Evolutionary conservation across 2,797 vertebrate species (phyloP), one percentile per base, ranked within the genome.

Genomic region (Oceanodroma leucorhoa): DNA sequence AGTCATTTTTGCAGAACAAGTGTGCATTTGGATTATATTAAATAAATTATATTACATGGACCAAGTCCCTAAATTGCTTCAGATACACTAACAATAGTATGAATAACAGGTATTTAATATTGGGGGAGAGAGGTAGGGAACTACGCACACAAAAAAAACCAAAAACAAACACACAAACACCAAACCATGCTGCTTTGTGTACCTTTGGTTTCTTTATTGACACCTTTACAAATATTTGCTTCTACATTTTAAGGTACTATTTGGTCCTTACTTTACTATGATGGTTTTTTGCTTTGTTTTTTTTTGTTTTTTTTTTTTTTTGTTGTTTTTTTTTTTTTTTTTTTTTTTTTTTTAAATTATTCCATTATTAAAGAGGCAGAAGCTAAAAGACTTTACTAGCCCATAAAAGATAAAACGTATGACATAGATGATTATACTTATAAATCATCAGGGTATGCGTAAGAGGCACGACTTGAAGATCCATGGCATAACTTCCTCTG

Each of bases 41-140:
- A 30, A 54, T 45, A 14, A 67, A 32, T 29, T 27, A 3, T 2
- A 48, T 51, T 36, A n/a, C 26, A 34, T 4, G 5, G 10, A 80
- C 19, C 3, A 71, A 41, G 9, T 38, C 1, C 26, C 11, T 62
- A 46, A 40, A 78, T 51, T 81, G 34, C 17, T 40, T 70, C 27
- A 88, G n/a, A 65, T 23, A 60, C 6, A 43, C 9, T 10, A 72
- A 66, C 19, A 10, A 27, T 2, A 71, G 5, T 16, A 10, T 16
- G 30, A 91, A 36, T 23, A 78, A 19, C 1, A 48, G 29, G 17
- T 43, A 53, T 20, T 84, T 30, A 66, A 51, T 45, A 67, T 1
- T 9, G 5, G 2, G 2, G 21, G 10, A 48, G 10, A 50, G 3
- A 1, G 1, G 17, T 1, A 38, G 0, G n/a, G 73, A 84, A 20